Conservation (phyloP, 1,140 invertebrate species). For the Oedothorax gibbosus region DNA sequence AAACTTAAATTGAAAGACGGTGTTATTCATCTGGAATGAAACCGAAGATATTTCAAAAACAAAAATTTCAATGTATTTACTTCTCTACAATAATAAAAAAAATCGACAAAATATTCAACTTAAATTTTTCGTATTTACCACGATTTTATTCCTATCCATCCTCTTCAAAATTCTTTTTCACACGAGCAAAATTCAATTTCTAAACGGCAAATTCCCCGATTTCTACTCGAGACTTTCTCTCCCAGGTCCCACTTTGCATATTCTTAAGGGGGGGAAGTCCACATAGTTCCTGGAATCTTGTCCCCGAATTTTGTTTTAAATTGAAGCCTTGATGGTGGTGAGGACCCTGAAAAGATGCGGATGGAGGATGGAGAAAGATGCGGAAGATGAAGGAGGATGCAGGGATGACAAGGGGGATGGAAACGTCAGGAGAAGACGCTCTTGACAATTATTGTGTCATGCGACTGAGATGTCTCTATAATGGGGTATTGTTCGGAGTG, state of each 20-base stretch:
- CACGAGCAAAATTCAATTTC: conserved; percentile 54
- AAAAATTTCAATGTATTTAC: too few relatives aligned
- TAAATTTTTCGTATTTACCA: too few relatives aligned
- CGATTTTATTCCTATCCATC: neutral
- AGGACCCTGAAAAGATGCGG: conserved; percentile 21
- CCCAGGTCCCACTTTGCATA: conserved; percentile 51
- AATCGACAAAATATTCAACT: too few relatives aligned
- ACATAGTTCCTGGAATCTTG: neutral
- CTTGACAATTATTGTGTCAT: conserved; percentile 59
- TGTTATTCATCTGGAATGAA: too few relatives aligned
- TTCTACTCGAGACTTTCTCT: conserved; percentile 53
- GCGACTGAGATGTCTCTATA: conserved; percentile 1
- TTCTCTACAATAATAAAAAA: too few relatives aligned
- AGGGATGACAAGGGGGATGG: neutral
- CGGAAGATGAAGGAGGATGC: neutral
- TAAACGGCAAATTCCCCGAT: conserved; percentile 44
- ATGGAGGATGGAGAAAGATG: neutral
- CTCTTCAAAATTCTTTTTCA: conserved; percentile 15
- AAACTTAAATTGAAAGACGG: too few relatives aligned
- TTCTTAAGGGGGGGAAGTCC: neutral
- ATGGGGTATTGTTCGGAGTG: conserved; percentile 40
- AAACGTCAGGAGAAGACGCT: conserved; percentile 50
- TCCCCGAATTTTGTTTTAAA: conserved; percentile 57
- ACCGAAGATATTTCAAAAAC: too few relatives aligned
- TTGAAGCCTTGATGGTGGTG: conserved; percentile 53